Conservation (phyloP, 2,888 invertebrate species). For the Aporophyla lueneburgensis region DNA sequence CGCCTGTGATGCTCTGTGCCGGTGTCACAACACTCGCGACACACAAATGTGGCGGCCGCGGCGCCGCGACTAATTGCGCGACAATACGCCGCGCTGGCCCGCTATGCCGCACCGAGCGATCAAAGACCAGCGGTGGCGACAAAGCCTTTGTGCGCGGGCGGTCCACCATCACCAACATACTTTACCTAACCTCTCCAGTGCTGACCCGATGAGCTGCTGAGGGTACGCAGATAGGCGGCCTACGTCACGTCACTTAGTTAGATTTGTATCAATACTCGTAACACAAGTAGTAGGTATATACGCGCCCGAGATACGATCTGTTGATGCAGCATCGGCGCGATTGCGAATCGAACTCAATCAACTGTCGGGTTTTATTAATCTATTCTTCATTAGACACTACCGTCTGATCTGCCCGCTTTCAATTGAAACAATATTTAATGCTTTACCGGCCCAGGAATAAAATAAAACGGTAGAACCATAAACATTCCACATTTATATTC, state of each 20-base stretch:
- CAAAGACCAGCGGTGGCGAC: slow-evolving; percentile 79
- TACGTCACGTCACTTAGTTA: slow-evolving; percentile 59
- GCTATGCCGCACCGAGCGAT: slow-evolving; percentile 74
- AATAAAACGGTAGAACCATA: slow-evolving; percentile 91
- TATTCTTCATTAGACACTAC: slow-evolving; percentile 87
- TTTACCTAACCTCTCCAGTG: slow-evolving; percentile 23
- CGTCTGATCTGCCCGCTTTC: slow-evolving; percentile 88
- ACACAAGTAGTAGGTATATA: slow-evolving; percentile 81
- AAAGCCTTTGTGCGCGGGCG: slow-evolving; percentile 84
- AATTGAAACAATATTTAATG: slow-evolving; percentile 91
- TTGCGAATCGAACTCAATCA: slow-evolving; percentile 87
- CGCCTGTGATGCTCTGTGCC: slow-evolving; percentile 80
- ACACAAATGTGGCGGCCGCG: slow-evolving; percentile 74
- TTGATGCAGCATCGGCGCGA: slow-evolving; percentile 72
- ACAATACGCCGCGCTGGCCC: slow-evolving; percentile 79
- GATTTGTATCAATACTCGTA: slow-evolving; percentile 77
- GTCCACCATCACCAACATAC: slow-evolving; percentile 61
- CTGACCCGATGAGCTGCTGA: slow-evolving; percentile 19
- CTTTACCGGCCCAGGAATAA: slow-evolving; percentile 88
- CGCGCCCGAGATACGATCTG: slow-evolving; percentile 64
- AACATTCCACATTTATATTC: slow-evolving; percentile 91
- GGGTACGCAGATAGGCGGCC: slow-evolving; percentile 22
- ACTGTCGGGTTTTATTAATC: slow-evolving; percentile 84
- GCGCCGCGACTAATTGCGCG: slow-evolving; percentile 86
- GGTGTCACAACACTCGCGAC: slow-evolving; percentile 84